These are phyloP conservation scores for Asteroscopus sphinx DNA, from an alignment of 2,888 invertebrate species.

Conservation along the genomic window DNA sequence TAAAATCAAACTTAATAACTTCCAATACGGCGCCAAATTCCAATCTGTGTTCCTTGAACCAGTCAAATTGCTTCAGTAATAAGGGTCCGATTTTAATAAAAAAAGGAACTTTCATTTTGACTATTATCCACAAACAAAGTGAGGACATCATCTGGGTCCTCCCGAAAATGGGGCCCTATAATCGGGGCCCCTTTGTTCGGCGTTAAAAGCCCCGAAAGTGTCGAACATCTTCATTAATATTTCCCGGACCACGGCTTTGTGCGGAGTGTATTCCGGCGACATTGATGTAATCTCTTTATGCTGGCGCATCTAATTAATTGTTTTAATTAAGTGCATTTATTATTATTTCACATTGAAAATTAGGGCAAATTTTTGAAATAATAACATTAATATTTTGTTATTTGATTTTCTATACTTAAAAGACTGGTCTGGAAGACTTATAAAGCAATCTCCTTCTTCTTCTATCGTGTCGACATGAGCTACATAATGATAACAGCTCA, in stretches of 20 bases:
- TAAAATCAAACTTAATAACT: constrained; percentile 74
- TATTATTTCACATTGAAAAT: too few species aligned
- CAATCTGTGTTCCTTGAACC: constrained; percentile 78
- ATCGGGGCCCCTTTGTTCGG: constrained; percentile 74
- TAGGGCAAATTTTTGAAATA: too few species aligned
- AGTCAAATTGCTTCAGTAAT: constrained; percentile 82
- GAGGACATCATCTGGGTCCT: constrained; percentile 72
- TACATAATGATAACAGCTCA: too few species aligned
- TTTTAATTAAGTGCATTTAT: constrained; percentile 10
- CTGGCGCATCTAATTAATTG: constrained; percentile 32
- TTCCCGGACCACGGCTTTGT: constrained; percentile 58
- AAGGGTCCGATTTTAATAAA: constrained; percentile 74
- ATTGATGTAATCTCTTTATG: constrained; percentile 57
- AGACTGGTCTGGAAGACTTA: too few species aligned
- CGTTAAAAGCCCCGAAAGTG: constrained; percentile 75
- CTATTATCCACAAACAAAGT: constrained; percentile 65
- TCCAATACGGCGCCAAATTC: constrained; percentile 79
- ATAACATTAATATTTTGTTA: too few species aligned
- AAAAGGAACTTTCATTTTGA: constrained; percentile 62
- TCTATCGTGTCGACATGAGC: too few species aligned
- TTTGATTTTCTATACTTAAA: too few species aligned
- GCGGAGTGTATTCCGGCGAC: constrained; percentile 33
- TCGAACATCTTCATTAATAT: constrained; percentile 84
- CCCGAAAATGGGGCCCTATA: constrained; percentile 57
- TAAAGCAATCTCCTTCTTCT: too few species aligned